Percentiles rank a stretch among this genome's conserved stretches.
Evolutionary conservation across 2,113 vertebrate genomes (phyloP).

Genomic region (Rousettus leschenaultii): DNA sequence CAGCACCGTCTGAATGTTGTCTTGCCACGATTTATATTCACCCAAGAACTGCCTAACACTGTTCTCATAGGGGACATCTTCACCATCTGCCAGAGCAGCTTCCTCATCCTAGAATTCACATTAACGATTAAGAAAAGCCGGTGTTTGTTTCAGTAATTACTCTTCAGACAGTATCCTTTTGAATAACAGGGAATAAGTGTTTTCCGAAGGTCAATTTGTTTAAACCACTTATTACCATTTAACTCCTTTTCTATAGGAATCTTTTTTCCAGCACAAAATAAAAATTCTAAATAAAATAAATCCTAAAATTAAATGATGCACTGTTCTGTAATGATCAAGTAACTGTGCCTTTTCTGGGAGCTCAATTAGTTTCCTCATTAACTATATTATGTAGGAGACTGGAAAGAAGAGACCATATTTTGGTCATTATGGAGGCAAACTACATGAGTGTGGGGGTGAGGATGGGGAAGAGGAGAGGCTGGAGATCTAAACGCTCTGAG

Average conservation of each 20-base stretch:
- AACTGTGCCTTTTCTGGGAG: neutral
- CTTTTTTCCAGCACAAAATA: neutral
- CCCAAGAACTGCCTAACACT: slow-evolving; percentile 96
- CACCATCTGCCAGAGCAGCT: slow-evolving; percentile 93
- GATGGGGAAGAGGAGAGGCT: neutral
- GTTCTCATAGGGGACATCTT: slow-evolving; percentile 95
- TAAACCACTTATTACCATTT: neutral
- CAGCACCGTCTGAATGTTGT: slow-evolving; percentile 97
- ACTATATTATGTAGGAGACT: neutral
- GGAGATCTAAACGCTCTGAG: neutral
- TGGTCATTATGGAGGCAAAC: neutral
- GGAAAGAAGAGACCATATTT: neutral
- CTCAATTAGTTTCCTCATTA: slow-evolving; percentile 23
- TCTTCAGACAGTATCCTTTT: neutral
- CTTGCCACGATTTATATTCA: slow-evolving; percentile 99
- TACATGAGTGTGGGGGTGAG: neutral
- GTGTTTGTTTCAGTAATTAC: neutral
- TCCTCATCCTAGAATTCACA: slow-evolving; percentile 92
- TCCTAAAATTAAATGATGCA: neutral
- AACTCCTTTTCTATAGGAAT: neutral
- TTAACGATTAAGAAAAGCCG: neutral
- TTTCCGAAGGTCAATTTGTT: neutral
- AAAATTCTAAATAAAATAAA: slow-evolving; percentile 27
- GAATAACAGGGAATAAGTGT: neutral
- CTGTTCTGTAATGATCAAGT: neutral